These are phyloP conservation scores for Dicentrarchus labrax DNA, from an alignment of 2,113 vertebrate genomes.

Conservation along the genomic window DNA sequence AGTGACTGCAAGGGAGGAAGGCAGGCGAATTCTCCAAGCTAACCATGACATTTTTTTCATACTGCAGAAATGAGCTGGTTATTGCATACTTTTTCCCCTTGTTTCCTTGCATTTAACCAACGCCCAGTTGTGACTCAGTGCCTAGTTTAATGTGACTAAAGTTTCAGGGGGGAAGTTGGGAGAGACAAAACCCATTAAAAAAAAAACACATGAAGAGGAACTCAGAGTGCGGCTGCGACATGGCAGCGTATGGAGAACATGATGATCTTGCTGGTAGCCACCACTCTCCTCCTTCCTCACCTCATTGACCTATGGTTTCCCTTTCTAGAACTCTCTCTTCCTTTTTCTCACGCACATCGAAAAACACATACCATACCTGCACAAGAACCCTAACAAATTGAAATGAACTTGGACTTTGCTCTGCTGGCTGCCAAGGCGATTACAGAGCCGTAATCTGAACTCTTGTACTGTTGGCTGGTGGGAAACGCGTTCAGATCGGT, in stretches of 20 bases:
- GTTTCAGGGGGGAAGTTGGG: slow-evolving; percentile 2
- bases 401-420: slow-evolving; percentile 59
- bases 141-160: slow-evolving; percentile 40
- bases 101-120: slow-evolving; percentile 9
- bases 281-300: background rate
- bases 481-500: slow-evolving; percentile 54
- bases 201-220: slow-evolving; percentile 35
- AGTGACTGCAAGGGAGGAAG: background rate
- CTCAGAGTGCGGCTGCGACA: background rate
- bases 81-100: slow-evolving; percentile 30
- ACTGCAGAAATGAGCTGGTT: background rate
- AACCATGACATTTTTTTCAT: background rate
- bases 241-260: slow-evolving; percentile 34
- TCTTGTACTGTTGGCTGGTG: slow-evolving; percentile 56
- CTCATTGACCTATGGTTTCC: background rate
- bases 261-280: background rate
- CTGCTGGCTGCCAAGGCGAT: slow-evolving; percentile 43
- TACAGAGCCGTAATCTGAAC: slow-evolving; percentile 66
- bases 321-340: background rate
- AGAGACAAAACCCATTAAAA: slow-evolving; percentile 30
- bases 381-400: background rate
- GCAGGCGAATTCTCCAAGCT: background rate
- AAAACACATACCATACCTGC: background rate
- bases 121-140: slow-evolving; percentile 41
- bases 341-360: background rate